Evolutionary conservation across 2,797 vertebrate species (phyloP), one percentile per base, ranked within the genome.

Genomic region (Miopithecus talapoin): DNA sequence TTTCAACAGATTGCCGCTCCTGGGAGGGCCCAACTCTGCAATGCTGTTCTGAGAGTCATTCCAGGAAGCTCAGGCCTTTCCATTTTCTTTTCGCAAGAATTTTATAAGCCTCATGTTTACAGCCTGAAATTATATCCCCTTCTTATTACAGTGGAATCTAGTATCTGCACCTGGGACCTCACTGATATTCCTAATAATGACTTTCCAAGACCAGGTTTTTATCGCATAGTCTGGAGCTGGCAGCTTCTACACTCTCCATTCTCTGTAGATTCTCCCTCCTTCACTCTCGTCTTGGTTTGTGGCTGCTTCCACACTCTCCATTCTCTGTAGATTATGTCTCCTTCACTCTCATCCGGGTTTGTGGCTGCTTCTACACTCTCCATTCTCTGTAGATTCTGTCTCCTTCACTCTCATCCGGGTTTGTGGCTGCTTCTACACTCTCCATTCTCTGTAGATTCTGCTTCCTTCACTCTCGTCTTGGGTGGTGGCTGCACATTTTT

Each of bases 391-490:
- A 36, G 33, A 16, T 17, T 21, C 33, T 68, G 48, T 3, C 5
- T 22, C 16, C 10, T 28, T 4, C 17, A 5, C 41, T 22, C 24
- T 79, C 26, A 10, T 21, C 28, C 5, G 0, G 61, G 74, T 50
- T 16, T 16, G 16, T 3, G 1, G 36, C 6, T 12, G 22, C 5
- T 24, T 22, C 8, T 7, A 1, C 2, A 8, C 2, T 48, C 0
- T 17, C n/a, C 21, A 24, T 8, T 41, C 12, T 30, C 9, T 5
- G 1, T 19, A 36, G n/a, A 16, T 17, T 21, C 33, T 68, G 50
- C 2, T 4, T 22, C 16, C 39, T 41, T 41, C 10, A 5, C 41
- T 22, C 24, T 79, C 26, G 21, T 33, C 28, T 11, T 0, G 50
- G 74, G n/a, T 17, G 22, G 9, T 1, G n/a, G 28, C 33, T 0